Percentiles rank a stretch among this genome's conserved stretches.
phyloP scores from a whole-genome alignment of 2,113 vertebrate species.

The Silurus asotus region DNA sequence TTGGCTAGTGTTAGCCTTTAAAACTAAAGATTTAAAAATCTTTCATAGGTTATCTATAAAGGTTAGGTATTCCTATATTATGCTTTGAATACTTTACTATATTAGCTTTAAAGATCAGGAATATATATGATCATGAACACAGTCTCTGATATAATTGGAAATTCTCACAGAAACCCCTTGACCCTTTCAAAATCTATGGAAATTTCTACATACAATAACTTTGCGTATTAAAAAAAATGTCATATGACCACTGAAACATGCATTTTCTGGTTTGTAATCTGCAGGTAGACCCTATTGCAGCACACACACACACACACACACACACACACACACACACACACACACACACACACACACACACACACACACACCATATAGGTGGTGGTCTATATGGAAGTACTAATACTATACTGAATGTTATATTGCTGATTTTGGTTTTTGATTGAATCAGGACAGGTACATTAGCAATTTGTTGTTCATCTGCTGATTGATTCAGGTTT shows the following conservation, averaged over 20 bases:
- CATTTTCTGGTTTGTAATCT: not conserved
- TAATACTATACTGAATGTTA: not conserved
- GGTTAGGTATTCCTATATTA: too few relatives aligned
- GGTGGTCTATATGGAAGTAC: not conserved
- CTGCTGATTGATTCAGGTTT: not conserved
- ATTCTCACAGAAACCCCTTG: not conserved
- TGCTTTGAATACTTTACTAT: too few relatives aligned
- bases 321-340: not conserved
- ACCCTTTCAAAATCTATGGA: not conserved
- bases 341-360: not conserved
- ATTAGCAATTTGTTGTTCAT: not conserved
- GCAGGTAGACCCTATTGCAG: not conserved
- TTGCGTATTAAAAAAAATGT: not conserved
- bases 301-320: not conserved
- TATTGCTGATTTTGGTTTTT: conserved; percentile 8
- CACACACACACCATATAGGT: not conserved
- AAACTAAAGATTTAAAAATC: not conserved
- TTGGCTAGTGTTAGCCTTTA: not conserved
- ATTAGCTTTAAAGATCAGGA: not conserved
- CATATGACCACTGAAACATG: not conserved
- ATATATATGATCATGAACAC: not conserved
- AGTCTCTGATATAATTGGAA: not conserved
- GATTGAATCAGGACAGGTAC: conserved; percentile 30
- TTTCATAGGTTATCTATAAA: not conserved
- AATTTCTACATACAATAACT: not conserved